Conservation (phyloP, 1,140 invertebrate species). For the Rhysida immarginata region DNA sequence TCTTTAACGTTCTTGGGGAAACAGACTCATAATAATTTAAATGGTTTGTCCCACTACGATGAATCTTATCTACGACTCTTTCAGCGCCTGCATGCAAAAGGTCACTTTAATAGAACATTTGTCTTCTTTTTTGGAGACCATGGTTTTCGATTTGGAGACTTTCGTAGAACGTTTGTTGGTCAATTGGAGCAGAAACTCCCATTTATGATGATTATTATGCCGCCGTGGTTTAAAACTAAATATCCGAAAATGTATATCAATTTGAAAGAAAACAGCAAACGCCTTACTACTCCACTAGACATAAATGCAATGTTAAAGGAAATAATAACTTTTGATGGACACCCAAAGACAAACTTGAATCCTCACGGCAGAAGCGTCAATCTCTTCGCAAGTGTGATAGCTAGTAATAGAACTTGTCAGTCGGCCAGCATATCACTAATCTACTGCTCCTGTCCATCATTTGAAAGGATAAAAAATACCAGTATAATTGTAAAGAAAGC, state of each 20-base stretch:
- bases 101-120: slow-evolving; percentile 34
- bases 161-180: slow-evolving; percentile 61
- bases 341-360: background rate
- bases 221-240: slow-evolving; percentile 46
- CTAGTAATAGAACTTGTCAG: slow-evolving; percentile 26
- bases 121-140: slow-evolving; percentile 85
- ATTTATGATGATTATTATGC: slow-evolving; percentile 62
- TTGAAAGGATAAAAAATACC: background rate
- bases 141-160: slow-evolving; percentile 70
- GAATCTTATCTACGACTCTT: slow-evolving; percentile 11
- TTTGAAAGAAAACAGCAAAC: slow-evolving; percentile 43
- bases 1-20: slow-evolving; percentile 23
- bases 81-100: slow-evolving; percentile 12
- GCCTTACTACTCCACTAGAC: slow-evolving; percentile 35
- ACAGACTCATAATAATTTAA: slow-evolving; percentile 23
- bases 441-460: slow-evolving; percentile 28
- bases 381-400: slow-evolving; percentile 22
- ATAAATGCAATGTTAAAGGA: slow-evolving; percentile 31
- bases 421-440: slow-evolving; percentile 27
- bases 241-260: slow-evolving; percentile 47
- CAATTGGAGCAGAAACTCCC: slow-evolving; percentile 79
- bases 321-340: slow-evolving; percentile 18
- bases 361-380: slow-evolving; percentile 21
- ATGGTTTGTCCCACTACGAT: slow-evolving; percentile 19
- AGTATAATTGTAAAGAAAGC: background rate